Conservation (phyloP, 23 tunicate genomes). For the Trididemnum nubilum region DNA sequence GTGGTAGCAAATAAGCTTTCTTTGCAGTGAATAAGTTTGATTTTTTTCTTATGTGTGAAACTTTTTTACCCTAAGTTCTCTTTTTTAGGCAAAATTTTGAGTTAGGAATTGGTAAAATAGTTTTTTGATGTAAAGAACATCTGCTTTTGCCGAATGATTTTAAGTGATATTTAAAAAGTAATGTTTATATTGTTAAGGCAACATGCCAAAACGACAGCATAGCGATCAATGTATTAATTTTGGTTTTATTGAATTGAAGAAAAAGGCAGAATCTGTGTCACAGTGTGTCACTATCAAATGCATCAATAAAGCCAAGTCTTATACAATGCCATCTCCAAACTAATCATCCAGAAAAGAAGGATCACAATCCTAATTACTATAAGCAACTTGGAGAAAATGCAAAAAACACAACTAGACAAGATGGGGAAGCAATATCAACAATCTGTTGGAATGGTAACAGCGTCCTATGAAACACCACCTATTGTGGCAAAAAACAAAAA, state of each 20-base stretch:
- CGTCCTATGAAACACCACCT: not conserved
- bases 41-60: no score
- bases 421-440: not conserved
- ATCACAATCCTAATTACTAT: not conserved
- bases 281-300: not conserved
- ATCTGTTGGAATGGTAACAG: not conserved
- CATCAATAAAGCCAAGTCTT: not conserved
- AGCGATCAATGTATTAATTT: not conserved
- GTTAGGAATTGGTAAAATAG: no score
- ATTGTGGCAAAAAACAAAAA: not conserved
- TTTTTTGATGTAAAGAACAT: no score
- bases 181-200: not conserved
- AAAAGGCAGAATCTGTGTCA: not conserved
- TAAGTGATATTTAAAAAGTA: not conserved
- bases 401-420: not conserved
- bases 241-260: constrained; percentile 1
- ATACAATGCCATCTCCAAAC: not conserved
- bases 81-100: no score
- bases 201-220: not conserved
- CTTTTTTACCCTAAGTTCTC: no score
- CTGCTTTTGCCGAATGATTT: no score
- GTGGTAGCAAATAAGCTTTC: no score
- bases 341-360: not conserved
- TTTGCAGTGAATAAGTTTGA: no score
- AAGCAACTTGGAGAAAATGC: not conserved